Evolutionary conservation across 2,797 vertebrate genomes (phyloP).

Genomic region (Sebastes umbrosus): DNA sequence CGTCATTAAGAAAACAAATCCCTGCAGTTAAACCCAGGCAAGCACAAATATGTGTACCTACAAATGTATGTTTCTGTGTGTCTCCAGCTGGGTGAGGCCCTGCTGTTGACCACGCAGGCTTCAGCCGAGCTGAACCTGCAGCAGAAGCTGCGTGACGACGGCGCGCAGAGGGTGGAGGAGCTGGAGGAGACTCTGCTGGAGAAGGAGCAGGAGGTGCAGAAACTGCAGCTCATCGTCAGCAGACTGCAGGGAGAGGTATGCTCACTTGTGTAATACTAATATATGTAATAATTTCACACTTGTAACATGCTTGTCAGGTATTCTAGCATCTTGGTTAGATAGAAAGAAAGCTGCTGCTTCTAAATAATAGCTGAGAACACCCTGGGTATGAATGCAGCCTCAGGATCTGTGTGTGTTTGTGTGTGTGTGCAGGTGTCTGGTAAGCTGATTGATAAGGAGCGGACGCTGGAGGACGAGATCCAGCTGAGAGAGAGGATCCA

Average conservation of each 20-base stretch:
- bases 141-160: conserved; percentile 78
- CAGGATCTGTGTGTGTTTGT: neutral
- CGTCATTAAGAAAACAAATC: too few relatives aligned
- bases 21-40: neutral
- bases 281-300: neutral
- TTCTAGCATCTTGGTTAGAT: neutral
- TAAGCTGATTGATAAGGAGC: conserved; percentile 81
- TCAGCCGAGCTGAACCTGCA: conserved; percentile 73
- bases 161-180: conserved; percentile 74
- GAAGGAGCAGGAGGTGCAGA: conserved; percentile 79
- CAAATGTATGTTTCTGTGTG: neutral
- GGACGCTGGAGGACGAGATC: conserved; percentile 83
- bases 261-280: neutral
- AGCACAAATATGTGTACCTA: neutral
- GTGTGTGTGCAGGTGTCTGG: conserved; percentile 73
- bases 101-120: conserved; percentile 62
- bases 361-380: neutral
- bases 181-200: conserved; percentile 81
- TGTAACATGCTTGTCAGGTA: neutral
- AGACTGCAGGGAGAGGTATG: conserved; percentile 81
- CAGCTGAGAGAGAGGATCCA: conserved; percentile 81
- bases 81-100: conserved; percentile 74
- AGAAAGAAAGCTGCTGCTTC: neutral
- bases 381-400: neutral
- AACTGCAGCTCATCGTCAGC: conserved; percentile 57